phyloP scores from a whole-genome alignment of 2,113 vertebrate species.

The Eonycteris spelaea region DNA sequence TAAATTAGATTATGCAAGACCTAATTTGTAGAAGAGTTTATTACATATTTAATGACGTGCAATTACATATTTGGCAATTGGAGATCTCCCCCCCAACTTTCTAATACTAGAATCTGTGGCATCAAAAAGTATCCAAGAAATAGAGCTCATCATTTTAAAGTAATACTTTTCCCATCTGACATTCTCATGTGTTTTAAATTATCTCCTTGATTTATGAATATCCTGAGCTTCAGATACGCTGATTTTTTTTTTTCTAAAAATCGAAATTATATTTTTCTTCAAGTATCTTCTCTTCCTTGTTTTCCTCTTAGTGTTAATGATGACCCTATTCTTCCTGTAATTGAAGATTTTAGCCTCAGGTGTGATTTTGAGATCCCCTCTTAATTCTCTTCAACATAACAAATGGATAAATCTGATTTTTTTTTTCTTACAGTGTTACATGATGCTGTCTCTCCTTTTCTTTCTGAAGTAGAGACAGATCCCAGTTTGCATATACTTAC shows the following conservation, averaged over 20 bases:
- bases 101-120: neutral
- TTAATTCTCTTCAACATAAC: constrained; percentile 10
- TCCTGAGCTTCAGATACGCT: neutral
- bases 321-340: neutral
- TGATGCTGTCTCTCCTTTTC: neutral
- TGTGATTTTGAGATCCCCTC: neutral
- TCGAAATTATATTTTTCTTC: neutral
- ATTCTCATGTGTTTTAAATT: neutral
- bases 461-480: neutral
- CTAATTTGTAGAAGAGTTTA: neutral
- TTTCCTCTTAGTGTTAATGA: neutral
- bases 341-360: neutral
- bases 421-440: neutral
- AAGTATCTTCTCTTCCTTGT: neutral
- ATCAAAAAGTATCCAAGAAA: neutral
- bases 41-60: neutral
- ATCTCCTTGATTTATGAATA: neutral
- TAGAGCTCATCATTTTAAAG: neutral
- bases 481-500: neutral
- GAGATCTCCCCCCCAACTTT: neutral
- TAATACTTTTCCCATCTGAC: neutral
- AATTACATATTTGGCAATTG: neutral
- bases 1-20: neutral
- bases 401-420: neutral
- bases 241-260: neutral